Evolutionary conservation across 2,888 invertebrate species (phyloP), one percentile per base, ranked within the genome.

Genomic region (Cataglyphis cursor): DNA sequence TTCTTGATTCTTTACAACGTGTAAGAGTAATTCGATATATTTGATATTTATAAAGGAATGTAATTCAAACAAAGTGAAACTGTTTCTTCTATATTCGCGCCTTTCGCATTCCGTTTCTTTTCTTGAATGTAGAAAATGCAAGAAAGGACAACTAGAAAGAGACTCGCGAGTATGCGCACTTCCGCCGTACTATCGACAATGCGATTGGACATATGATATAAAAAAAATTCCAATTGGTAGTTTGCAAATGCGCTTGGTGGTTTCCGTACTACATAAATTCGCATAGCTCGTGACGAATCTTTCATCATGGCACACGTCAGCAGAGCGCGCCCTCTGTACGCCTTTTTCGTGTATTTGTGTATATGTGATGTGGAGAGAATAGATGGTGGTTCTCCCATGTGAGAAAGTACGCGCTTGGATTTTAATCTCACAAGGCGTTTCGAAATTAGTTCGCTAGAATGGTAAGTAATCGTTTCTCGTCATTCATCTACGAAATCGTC

Each of bases 241-340:
- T 24, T 21, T 18, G 10, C 54, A 0, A 72, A 4, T 24, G 18
- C 3, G 18, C 38, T 0, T 59, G 3, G 0, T 15, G 24, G 15
- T 54, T 18, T 31, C 81, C 38, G 8, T n/a, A 83, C 87, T 89
- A 84, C 61, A 18, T 21, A 15, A 73, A 70, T 54, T 18, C 9
- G 44, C 12, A n/a, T 83, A 78, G 44, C 59, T 75, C 73, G 28
- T 76, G 85, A 62, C 65, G 68, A 24, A 35, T 78, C 70, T 90
- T 70, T 86, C 82, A 61, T 83, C 82, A 82, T 91, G 91, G 81
- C 91, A 90, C 90, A 91, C 90, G 90, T 90, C 90, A 90, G 90
- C 91, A 91, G 68, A 81, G 82, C 28, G 84, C 91, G 91, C 90
- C 91, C 85, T 86, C 90, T 90, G 73, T 41, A 83, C 44, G 24